These are phyloP conservation scores for Paralichthys olivaceus DNA, from an alignment of 2,113 vertebrate genomes.

Conservation along the genomic window DNA sequence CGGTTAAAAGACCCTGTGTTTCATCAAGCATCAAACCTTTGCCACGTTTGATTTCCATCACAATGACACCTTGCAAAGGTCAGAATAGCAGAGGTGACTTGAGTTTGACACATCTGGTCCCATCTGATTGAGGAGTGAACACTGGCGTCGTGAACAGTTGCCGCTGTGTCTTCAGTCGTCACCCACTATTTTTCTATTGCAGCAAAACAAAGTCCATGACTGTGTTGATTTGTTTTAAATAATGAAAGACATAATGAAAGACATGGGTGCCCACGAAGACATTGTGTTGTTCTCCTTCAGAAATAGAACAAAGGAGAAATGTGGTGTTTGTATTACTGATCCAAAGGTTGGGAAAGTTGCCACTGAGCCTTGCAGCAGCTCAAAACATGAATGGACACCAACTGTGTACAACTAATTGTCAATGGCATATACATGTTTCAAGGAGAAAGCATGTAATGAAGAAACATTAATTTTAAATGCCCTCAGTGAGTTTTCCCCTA, in stretches of 20 bases:
- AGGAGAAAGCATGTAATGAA: too few relatives aligned
- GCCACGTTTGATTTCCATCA: background rate
- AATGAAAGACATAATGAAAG: background rate
- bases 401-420: background rate
- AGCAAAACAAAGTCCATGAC: background rate
- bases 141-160: background rate
- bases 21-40: background rate
- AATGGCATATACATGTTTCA: too few relatives aligned
- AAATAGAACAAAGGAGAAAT: conserved; percentile 1
- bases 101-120: background rate
- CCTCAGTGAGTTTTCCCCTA: too few relatives aligned
- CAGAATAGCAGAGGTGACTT: background rate
- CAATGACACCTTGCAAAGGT: background rate
- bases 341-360: background rate
- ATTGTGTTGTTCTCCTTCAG: background rate
- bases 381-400: background rate
- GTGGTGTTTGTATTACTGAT: background rate
- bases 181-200: too few relatives aligned
- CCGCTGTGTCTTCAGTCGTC: background rate
- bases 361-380: background rate
- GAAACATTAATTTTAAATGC: background rate
- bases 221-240: background rate
- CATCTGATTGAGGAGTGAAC: background rate
- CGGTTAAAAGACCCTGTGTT: background rate
- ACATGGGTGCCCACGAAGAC: background rate